A percentile compares a stretch with the other conserved stretches of the same genome.
phyloP scores from a whole-genome alignment of 1,140 invertebrate species.

The Oscheius sp. region DNA sequence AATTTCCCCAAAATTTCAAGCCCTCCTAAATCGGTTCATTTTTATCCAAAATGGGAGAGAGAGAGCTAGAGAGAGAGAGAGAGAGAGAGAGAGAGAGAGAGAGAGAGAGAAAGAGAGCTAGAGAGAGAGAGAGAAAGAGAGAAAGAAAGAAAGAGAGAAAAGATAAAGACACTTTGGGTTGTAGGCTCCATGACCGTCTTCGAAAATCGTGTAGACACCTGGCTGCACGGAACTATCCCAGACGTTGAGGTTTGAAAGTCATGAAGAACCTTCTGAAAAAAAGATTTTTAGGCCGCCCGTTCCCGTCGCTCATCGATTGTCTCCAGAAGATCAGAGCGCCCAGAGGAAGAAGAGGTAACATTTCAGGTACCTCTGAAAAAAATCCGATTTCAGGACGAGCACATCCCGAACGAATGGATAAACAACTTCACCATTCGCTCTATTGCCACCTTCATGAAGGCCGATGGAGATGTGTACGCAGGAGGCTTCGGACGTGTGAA shows the following conservation, averaged over 20 bases:
- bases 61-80: too few species aligned
- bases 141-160: neutral
- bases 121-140: too few species aligned
- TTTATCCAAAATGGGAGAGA: too few species aligned
- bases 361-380: too few species aligned
- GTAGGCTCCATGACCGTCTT: conserved; percentile 16
- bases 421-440: conserved; percentile 36
- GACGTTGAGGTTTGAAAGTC: neutral
- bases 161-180: neutral
- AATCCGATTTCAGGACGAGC: neutral
- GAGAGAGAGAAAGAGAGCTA: too few species aligned
- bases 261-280: too few species aligned
- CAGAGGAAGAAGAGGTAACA: conserved; percentile 2
- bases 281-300: neutral
- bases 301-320: neutral
- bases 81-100: too few species aligned
- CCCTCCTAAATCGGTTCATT: too few species aligned
- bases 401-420: conserved; percentile 14
- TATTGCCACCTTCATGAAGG: conserved; percentile 32
- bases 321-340: neutral
- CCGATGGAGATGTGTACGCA: conserved; percentile 29
- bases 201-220: conserved; percentile 14
- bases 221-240: conserved; percentile 2
- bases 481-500: conserved; percentile 36
- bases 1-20: too few species aligned